These are phyloP conservation scores for Anoplius nigerrimus DNA, from an alignment of 2,888 invertebrate species.

Conservation along the genomic window DNA sequence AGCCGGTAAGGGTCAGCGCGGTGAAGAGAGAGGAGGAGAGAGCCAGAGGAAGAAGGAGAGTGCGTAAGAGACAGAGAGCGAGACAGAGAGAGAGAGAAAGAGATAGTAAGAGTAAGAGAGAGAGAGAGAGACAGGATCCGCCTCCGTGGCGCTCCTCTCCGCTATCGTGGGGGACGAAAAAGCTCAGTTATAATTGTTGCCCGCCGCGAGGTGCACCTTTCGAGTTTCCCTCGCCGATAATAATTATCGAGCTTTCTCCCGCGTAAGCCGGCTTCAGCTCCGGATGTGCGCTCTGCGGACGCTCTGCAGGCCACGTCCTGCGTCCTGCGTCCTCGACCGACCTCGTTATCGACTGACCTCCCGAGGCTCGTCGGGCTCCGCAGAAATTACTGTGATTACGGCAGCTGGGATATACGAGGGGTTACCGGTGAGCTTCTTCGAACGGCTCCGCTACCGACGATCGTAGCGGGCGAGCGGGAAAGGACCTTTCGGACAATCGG, in stretches of 20 bases:
- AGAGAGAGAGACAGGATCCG: constrained; percentile 60
- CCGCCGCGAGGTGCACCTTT: constrained; percentile 67
- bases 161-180: constrained; percentile 65
- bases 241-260: constrained; percentile 46
- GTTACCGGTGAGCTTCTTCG: constrained; percentile 31
- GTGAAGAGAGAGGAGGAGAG: constrained; percentile 15
- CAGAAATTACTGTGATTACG: constrained; percentile 58
- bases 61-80: not conserved
- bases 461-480: constrained; percentile 11
- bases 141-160: constrained; percentile 62
- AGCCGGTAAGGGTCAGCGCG: constrained; percentile 1
- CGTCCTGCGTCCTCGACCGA: constrained; percentile 44
- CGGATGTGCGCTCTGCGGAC: constrained; percentile 11
- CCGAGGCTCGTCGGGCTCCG: constrained; percentile 30
- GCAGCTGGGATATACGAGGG: constrained; percentile 51
- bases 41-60: not conserved
- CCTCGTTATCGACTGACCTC: constrained; percentile 49
- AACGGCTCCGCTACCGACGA: constrained; percentile 35
- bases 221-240: constrained; percentile 24
- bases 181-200: constrained; percentile 75
- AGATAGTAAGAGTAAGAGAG: constrained; percentile 26
- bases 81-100: constrained; percentile 15
- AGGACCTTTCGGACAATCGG: not conserved
- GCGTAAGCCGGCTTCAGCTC: constrained; percentile 26
- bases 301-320: constrained; percentile 3